phyloP scores from a whole-genome alignment of 1,140 invertebrate genomes.

The Caenorhabditis brenneri region DNA sequence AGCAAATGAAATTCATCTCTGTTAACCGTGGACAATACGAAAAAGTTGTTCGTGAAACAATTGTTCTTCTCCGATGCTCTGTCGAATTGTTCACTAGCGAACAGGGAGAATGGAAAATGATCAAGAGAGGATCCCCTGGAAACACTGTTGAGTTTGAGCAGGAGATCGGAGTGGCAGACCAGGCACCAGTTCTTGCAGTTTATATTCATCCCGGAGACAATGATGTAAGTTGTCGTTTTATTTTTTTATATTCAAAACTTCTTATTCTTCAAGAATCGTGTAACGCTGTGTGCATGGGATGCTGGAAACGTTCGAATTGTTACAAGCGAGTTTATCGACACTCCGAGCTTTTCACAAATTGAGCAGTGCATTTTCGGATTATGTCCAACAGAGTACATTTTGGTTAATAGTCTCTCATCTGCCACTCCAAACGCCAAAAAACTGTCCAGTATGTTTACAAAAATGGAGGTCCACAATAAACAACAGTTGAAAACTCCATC shows the following conservation, averaged over 20 bases:
- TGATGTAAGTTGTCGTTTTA: not conserved
- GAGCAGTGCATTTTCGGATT: conserved; percentile 44
- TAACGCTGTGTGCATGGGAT: conserved; percentile 36
- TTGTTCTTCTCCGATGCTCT: conserved; percentile 43
- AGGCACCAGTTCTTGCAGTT: conserved; percentile 7
- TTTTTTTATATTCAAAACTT: not conserved
- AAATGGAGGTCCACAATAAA: not conserved
- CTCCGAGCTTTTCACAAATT: conserved; percentile 31
- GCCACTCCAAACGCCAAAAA: not conserved
- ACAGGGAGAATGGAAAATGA: conserved; percentile 48
- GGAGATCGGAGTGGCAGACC: conserved; percentile 47
- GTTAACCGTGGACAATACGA: conserved; percentile 46
- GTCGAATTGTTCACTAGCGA: conserved; percentile 46
- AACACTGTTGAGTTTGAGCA: conserved; percentile 52
- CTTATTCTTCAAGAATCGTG: conserved; percentile 23
- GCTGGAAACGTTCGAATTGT: conserved; percentile 40
- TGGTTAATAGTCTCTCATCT: not conserved
- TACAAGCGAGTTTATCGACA: conserved; percentile 47
- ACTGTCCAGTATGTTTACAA: not conserved
- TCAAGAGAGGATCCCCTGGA: conserved; percentile 31
- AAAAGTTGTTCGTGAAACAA: conserved; percentile 44
- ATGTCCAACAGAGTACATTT: conserved; percentile 40
- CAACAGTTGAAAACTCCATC: not conserved
- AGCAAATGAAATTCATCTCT: conserved; percentile 78
- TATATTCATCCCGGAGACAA: conserved; percentile 1